Evolutionary conservation across 2,797 vertebrate species (phyloP), one percentile per base, ranked within the genome.

Genomic region (Microcaecilia unicolor): DNA sequence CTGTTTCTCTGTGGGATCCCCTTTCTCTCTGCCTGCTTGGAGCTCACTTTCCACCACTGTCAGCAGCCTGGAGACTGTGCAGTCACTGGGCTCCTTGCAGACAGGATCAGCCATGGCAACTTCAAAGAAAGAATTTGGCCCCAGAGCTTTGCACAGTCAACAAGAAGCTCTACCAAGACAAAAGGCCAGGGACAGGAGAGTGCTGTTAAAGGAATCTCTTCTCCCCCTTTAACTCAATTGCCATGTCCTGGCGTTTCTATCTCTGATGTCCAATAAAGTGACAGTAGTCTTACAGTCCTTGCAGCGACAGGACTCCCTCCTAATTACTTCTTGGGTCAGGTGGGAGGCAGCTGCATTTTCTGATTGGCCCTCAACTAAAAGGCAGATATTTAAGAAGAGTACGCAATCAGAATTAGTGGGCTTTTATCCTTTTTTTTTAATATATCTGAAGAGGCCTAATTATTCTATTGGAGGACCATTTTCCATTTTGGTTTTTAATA

Each of bases 1-100:
- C 55, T 91, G 87, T 15, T 88, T 81, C 76, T 98, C 95, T 0
- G 92, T 95, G 4, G 95, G 93, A 57, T 98, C 95, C 0, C 95
- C 93, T 55, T 95, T 98, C 51, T 96, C 92, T 15, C 90, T 76
- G 1, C 93, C 95, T 2, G 87, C 92, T 69, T 80, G 85, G 18
- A 97, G 78, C 50, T 94, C 91, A 1, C 79, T 88, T 71, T 97
- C 93, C 57, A 95, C 92, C 1, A 91, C 85, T 1, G 84, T 85
- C 38, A 98, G 87, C 37, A 97, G 79, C 34, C 87, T 87, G 10
- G 88, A 89, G 47, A 91, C 72, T 0, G 81, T 72, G 55, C 85
- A 81, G 5, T 87, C 83, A 0, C 48, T 61, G 38, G 52, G 6
- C 28, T 74, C 78, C 44, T 54, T 72, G 7, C 52, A 44, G 28